Conservation (phyloP, 2,888 invertebrate genomes). For the Papilio gigon region DNA sequence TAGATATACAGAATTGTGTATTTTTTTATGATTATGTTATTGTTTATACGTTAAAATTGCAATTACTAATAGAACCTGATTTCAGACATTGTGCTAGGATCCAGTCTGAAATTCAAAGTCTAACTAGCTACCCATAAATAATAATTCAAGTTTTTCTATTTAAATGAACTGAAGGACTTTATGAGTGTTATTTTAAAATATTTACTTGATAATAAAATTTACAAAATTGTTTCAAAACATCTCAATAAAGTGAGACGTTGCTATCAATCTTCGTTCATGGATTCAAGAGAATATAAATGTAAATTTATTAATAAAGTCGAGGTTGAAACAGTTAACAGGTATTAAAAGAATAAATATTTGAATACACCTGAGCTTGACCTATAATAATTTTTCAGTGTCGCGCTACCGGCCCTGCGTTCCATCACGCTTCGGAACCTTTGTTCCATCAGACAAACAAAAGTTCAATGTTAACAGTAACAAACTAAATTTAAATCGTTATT, state of each 20-base stretch:
- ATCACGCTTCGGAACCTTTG: slow-evolving; percentile 42
- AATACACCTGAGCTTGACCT: slow-evolving; percentile 37
- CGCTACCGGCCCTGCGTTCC: slow-evolving; percentile 25
- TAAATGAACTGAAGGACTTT: too few relatives aligned
- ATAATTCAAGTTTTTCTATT: too few relatives aligned
- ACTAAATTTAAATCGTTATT: slow-evolving; percentile 23
- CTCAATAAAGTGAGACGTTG: background rate
- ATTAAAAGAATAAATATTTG: slow-evolving; percentile 3
- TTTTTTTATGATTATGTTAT: background rate
- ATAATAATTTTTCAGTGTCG: slow-evolving; percentile 32
- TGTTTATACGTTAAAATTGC: background rate
- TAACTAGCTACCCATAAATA: too few relatives aligned
- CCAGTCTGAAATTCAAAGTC: too few relatives aligned
- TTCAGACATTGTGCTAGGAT: too few relatives aligned
- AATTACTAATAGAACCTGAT: too few relatives aligned
- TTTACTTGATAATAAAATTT: background rate
- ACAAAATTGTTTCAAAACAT: background rate
- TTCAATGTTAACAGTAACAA: slow-evolving; percentile 42
- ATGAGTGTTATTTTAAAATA: too few relatives aligned
- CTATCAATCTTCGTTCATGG: slow-evolving; percentile 17
- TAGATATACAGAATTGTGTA: background rate
- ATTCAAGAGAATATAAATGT: background rate
- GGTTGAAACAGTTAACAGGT: slow-evolving; percentile 19
- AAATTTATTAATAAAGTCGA: slow-evolving; percentile 13
- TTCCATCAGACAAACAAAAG: slow-evolving; percentile 44